A percentile compares a stretch with the other conserved stretches of the same genome.
Evolutionary conservation across 2,113 vertebrate genomes (phyloP).

Genomic region (Xiphophorus maculatus): DNA sequence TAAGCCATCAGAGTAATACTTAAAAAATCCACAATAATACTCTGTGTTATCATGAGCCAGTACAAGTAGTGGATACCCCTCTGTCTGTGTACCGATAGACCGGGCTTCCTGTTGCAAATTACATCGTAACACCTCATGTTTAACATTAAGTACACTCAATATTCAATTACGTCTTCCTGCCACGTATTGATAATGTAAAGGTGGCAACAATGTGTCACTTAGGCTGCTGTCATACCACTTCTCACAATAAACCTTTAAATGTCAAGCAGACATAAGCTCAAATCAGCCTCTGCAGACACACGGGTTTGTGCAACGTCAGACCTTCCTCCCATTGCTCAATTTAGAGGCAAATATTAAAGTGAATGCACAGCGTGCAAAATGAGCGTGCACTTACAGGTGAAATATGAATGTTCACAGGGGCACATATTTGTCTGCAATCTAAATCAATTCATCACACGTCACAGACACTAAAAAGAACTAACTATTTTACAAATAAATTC

Average conservation of each 20-base stretch:
- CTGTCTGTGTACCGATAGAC: slow-evolving; percentile 24
- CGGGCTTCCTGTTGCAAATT: slow-evolving; percentile 28
- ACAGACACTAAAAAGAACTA: slow-evolving; percentile 33
- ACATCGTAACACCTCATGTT: slow-evolving; percentile 36
- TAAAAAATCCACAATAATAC: slow-evolving; percentile 55
- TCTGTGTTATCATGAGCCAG: slow-evolving; percentile 53
- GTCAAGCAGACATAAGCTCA: slow-evolving; percentile 34
- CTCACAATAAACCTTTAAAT: slow-evolving; percentile 34
- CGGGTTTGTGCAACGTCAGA: slow-evolving; percentile 38
- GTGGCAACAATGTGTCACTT: slow-evolving; percentile 32
- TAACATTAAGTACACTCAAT: slow-evolving; percentile 41
- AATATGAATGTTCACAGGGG: slow-evolving; percentile 72
- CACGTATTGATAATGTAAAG: slow-evolving; percentile 40
- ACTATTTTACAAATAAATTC: slow-evolving; percentile 62
- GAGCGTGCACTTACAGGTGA: slow-evolving; percentile 67
- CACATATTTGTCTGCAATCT: slow-evolving; percentile 71
- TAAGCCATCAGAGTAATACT: slow-evolving; percentile 60
- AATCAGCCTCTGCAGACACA: slow-evolving; percentile 40
- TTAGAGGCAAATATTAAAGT: slow-evolving; percentile 67
- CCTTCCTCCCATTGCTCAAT: slow-evolving; percentile 69
- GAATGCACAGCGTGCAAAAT: slow-evolving; percentile 75
- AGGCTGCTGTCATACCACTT: slow-evolving; percentile 28
- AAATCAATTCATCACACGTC: slow-evolving; percentile 76
- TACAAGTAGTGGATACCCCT: slow-evolving; percentile 43
- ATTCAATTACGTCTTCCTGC: slow-evolving; percentile 48